Evolutionary conservation across 1,140 invertebrate species (phyloP).

Genomic region (Calephelis virginiensis): DNA sequence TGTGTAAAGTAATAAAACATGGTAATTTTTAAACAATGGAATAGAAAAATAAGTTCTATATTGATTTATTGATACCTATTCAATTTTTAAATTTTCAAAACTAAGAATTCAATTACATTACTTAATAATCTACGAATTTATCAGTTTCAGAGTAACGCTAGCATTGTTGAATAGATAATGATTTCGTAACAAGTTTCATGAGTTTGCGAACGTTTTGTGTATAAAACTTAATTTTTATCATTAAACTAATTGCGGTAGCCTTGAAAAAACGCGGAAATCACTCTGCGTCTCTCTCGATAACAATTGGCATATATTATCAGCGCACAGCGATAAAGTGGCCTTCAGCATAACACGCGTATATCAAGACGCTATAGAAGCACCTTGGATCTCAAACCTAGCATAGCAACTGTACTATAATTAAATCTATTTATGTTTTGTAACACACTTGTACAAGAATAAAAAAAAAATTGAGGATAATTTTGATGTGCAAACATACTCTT

Average conservation of each 20-base stretch:
- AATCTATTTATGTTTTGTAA: neutral
- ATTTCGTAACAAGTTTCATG: neutral
- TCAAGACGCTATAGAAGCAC: constrained; percentile 9
- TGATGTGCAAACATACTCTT: too few relatives aligned
- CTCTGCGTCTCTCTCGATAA: constrained; percentile 62
- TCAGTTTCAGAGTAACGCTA: too few relatives aligned
- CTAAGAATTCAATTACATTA: too few relatives aligned
- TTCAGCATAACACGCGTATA: constrained; percentile 42
- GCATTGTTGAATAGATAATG: neutral
- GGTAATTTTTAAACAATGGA: too few relatives aligned
- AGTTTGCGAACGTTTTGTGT: neutral
- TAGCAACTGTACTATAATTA: neutral
- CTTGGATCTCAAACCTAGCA: constrained; percentile 1
- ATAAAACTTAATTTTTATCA: constrained; percentile 16
- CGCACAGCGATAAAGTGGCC: constrained; percentile 57
- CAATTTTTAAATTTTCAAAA: too few relatives aligned
- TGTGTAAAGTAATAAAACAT: too few relatives aligned
- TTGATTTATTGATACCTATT: too few relatives aligned
- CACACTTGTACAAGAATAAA: too few relatives aligned
- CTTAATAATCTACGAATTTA: too few relatives aligned
- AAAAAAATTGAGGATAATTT: too few relatives aligned
- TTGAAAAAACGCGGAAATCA: constrained; percentile 64
- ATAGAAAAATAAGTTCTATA: too few relatives aligned
- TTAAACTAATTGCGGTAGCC: constrained; percentile 41
- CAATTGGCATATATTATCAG: constrained; percentile 74